Evolutionary conservation across 2,797 vertebrate species (phyloP).

Genomic region (Chloroceryle inda): DNA sequence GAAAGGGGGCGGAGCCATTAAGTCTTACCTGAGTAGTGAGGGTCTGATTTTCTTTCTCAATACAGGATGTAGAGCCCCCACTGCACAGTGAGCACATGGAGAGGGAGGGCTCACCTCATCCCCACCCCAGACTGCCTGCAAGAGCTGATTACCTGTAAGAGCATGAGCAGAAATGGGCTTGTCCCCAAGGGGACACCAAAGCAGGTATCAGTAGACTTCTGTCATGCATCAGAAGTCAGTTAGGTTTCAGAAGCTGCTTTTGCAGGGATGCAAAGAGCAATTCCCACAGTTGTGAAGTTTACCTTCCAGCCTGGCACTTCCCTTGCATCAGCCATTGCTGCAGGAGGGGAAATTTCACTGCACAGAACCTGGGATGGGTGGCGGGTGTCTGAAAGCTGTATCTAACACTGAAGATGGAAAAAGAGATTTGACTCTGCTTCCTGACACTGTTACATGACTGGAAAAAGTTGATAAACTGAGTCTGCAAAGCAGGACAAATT

Average conservation of each 20-base stretch:
- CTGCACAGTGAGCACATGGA: background rate
- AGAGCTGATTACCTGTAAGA: background rate
- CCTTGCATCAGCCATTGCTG: background rate
- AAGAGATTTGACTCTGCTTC: background rate
- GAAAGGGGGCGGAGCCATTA: background rate
- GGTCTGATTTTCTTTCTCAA: background rate
- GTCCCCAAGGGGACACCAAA: background rate
- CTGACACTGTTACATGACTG: background rate
- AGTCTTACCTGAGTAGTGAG: background rate
- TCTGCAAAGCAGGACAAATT: background rate
- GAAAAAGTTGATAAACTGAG: background rate
- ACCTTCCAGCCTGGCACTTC: background rate
- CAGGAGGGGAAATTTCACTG: background rate
- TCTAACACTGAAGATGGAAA: background rate
- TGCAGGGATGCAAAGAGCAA: background rate
- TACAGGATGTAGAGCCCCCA: background rate
- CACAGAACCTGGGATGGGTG: background rate
- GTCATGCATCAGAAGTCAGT: background rate
- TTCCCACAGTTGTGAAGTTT: background rate
- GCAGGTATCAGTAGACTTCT: background rate
- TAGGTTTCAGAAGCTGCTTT: background rate
- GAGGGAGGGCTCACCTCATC: background rate
- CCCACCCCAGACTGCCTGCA: fast-evolving
- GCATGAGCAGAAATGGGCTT: background rate
- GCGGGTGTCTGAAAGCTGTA: background rate